Percentiles rank a stretch among this genome's conserved stretches.
phyloP scores from a whole-genome alignment of 2,113 vertebrate genomes.

The Crotalus tigris region DNA sequence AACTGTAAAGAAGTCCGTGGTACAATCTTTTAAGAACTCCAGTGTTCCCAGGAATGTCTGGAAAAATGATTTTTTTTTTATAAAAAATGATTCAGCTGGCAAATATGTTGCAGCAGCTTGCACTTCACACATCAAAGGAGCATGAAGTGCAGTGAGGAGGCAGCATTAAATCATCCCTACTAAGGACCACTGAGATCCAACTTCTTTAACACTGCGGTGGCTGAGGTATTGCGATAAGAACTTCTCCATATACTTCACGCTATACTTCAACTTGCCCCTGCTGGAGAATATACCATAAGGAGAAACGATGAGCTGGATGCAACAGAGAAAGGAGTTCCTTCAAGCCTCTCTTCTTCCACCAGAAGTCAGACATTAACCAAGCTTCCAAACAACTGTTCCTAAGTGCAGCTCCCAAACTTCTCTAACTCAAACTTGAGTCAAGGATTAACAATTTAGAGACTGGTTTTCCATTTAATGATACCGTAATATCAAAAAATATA shows the following conservation, averaged over 20 bases:
- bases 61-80: not conserved
- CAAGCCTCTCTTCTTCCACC: not conserved
- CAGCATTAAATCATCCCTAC: not conserved
- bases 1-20: not conserved
- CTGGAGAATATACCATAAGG: not conserved
- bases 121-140: not conserved
- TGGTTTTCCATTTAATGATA: not conserved
- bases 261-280: not conserved
- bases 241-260: not conserved
- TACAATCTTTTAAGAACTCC: not conserved
- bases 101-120: not conserved
- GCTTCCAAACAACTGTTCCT: not conserved
- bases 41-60: not conserved
- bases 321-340: not conserved
- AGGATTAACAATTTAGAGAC: not conserved
- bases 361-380: not conserved
- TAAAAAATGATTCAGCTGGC: not conserved
- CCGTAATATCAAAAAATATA: not conserved
- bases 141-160: not conserved
- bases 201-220: not conserved
- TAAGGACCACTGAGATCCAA: not conserved
- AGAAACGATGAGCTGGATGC: not conserved
- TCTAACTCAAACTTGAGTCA: not conserved
- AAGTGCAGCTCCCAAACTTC: too few relatives aligned
- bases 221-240: not conserved